phyloP scores from a whole-genome alignment of 2,113 vertebrate genomes.

The Eupsittula cactorum region DNA sequence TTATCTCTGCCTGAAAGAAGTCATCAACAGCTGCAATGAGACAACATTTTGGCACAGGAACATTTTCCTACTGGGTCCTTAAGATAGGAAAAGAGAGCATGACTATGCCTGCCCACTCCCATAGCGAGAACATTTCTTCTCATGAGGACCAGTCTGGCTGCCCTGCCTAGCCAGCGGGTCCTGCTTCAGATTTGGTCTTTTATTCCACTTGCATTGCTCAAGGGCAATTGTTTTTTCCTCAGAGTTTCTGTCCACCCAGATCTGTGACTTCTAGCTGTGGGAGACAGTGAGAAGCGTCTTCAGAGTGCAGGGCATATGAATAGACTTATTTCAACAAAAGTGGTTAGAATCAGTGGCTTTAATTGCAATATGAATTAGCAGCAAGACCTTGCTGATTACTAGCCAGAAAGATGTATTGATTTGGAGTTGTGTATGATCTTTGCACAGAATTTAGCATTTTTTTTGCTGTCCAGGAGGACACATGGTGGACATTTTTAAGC shows the following conservation, averaged over 20 bases:
- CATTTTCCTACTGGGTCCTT: not conserved
- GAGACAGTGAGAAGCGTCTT: not conserved
- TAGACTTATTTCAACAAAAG: not conserved
- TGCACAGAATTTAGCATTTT: not conserved
- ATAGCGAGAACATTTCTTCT: not conserved
- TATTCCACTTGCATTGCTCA: not conserved
- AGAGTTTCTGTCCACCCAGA: not conserved
- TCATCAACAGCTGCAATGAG: not conserved
- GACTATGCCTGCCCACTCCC: not conserved
- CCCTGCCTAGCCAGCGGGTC: not conserved
- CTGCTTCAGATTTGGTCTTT: not conserved
- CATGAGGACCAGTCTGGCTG: not conserved
- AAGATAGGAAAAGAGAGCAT: not conserved
- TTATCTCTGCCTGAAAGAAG: not conserved
- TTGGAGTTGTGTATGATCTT: not conserved
- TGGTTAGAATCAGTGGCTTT: not conserved
- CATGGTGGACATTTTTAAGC: not conserved
- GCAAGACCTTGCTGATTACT: not conserved
- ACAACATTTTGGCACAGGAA: not conserved
- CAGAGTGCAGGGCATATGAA: not conserved
- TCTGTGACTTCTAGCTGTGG: not conserved
- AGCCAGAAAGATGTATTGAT: not conserved
- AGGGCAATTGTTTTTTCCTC: not conserved
- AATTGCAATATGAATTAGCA: not conserved
- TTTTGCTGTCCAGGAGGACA: not conserved